Base-by-base conservation (phyloP, 2,888 invertebrate genomes). In the Habroteleia sp. region DNA sequence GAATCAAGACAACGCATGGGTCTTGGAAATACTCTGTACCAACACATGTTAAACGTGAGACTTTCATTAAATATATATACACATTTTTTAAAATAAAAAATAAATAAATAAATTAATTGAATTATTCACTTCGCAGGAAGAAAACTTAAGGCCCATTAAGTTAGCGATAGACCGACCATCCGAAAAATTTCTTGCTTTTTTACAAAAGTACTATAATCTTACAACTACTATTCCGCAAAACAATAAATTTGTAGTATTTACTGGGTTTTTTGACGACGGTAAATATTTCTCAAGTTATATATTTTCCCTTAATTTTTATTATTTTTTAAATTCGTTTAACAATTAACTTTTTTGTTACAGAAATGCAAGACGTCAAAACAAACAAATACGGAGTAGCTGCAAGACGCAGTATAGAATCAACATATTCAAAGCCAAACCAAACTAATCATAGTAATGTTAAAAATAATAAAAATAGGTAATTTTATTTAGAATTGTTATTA, bases 81-180 rank as follows among this genome's bases (percentile, higher is more conserved):
- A 20, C 20, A 20, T 20, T 3, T n/a, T n/a, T 3, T 20, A 20
- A 20, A 3, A 20, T 20, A 3, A 20, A 3, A 20, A 3, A 20
- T 20, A 20, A 3, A 20, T 20, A 5, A 20, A 20, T 3, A 3
- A 20, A 3, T 20, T 3, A 2, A 20, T 3, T 20, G 20, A 3
- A 20, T 2, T 20, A 20, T 75, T 0, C 14, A 35, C 11, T 8
- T 31, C 41, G n/a, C 88, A 94, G 92, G 93, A 93, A 77, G 93
- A 94, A 88, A 90, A 92, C 52, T 90, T 93, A 37, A 88, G 89
- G 42, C 93, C 95, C 0, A 89, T 92, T 1, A 93, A 95, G 85
- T 89, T 98, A 81, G 97, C 99, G 0, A 94, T 98, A 75, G 98
- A 99, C 89, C 92, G 96, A 31, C 99, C 98, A 0, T 98, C 98